Evolutionary conservation across 1,140 invertebrate genomes (phyloP).

Genomic region (Neodiprion pinetum): DNA sequence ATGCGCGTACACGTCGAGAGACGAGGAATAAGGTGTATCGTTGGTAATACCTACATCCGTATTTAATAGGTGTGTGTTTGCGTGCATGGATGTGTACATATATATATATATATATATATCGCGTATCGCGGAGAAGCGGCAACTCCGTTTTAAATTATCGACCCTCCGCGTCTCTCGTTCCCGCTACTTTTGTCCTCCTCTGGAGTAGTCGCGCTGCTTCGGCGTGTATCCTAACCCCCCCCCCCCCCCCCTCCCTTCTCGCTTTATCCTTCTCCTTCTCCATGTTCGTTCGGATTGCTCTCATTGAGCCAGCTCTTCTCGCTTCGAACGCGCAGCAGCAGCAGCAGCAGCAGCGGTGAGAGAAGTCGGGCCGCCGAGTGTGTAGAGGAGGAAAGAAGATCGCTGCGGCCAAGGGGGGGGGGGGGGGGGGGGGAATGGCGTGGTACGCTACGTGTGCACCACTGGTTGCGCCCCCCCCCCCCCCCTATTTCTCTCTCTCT

Average conservation of each 20-base stretch:
- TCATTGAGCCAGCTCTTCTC: no score
- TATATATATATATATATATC: not conserved
- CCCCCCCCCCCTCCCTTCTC: not conserved
- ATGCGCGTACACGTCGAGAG: no score
- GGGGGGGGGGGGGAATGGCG: constrained; percentile 13
- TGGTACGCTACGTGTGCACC: constrained; percentile 5
- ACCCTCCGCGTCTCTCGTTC: not conserved
- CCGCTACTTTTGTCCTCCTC: not conserved
- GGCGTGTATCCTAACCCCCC: not conserved
- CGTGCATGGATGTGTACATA: no score
- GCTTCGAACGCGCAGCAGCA: no score
- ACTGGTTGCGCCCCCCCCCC: constrained; percentile 16
- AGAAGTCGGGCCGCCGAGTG: no score
- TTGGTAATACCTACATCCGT: no score
- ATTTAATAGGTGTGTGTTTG: no score
- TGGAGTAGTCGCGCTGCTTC: not conserved
- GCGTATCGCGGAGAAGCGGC: not conserved
- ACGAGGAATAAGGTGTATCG: no score
- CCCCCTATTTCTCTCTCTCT: constrained; percentile 26
- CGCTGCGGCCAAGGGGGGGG: not conserved
- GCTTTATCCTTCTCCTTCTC: no score
- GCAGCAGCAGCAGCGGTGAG: no score
- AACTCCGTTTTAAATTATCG: constrained; percentile 6
- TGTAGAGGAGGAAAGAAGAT: not conserved
- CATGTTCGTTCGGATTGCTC: no score